Conservation (phyloP, 2,113 vertebrate genomes). For the Litocranius walleri region DNA sequence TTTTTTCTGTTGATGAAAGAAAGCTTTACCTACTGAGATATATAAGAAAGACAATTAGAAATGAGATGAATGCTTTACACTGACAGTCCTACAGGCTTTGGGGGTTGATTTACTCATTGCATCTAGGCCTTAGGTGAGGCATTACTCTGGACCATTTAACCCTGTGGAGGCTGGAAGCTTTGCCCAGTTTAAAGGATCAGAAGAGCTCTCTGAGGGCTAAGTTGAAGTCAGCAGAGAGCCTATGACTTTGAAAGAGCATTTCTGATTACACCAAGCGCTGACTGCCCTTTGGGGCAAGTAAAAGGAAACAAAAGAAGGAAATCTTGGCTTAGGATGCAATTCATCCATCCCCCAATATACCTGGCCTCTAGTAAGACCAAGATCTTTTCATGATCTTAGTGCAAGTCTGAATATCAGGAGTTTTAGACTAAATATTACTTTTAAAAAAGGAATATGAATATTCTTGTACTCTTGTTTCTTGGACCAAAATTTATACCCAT, state of each 20-base stretch:
- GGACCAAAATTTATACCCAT: background rate
- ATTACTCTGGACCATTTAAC: background rate
- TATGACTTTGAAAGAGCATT: background rate
- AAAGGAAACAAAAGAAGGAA: background rate
- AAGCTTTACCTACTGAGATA: background rate
- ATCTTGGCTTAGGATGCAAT: background rate
- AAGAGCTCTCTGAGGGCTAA: background rate
- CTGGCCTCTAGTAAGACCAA: background rate
- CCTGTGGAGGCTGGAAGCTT: background rate
- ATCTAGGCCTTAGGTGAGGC: background rate
- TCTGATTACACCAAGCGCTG: background rate
- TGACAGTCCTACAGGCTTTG: background rate
- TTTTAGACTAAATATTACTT: background rate
- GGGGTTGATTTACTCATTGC: background rate
- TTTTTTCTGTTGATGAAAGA: background rate
- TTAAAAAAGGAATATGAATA: background rate
- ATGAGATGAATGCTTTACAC: background rate
- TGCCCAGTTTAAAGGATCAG: background rate
- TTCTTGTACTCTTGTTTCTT: background rate
- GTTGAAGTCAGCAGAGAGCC: background rate
- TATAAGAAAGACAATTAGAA: background rate
- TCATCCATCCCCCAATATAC: background rate
- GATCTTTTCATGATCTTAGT: background rate
- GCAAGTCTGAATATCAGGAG: background rate
- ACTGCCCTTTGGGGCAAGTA: background rate